A percentile compares a stretch with the other conserved stretches of the same genome.
phyloP scores from a whole-genome alignment of 2,113 vertebrate genomes.

The Rhinopomastus cyanomelas region DNA sequence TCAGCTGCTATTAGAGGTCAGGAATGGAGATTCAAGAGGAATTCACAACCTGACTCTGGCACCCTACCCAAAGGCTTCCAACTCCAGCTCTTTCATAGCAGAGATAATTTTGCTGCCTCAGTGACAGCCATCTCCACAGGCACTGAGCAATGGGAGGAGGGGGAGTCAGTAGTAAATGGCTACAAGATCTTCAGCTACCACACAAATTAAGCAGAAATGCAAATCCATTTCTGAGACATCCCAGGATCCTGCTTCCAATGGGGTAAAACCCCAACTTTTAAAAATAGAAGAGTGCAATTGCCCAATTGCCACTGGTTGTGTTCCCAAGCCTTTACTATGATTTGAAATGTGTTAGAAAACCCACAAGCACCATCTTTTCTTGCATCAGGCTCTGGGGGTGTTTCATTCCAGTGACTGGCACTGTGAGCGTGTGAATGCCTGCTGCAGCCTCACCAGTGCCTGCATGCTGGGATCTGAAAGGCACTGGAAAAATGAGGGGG shows the following conservation, averaged over 20 bases:
- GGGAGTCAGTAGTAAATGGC: neutral
- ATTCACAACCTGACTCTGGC: neutral
- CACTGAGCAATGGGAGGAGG: neutral
- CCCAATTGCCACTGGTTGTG: no score
- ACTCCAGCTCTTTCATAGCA: neutral
- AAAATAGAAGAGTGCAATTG: neutral
- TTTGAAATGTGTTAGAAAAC: neutral
- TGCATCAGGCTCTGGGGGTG: neutral
- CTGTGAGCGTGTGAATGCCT: neutral
- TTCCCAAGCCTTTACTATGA: neutral
- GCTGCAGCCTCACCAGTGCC: neutral
- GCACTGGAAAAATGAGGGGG: neutral
- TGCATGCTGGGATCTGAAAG: slow-evolving; percentile 6
- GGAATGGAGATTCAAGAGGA: neutral
- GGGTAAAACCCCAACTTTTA: neutral
- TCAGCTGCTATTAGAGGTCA: neutral
- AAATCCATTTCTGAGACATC: neutral
- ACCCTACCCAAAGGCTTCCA: slow-evolving; percentile 1
- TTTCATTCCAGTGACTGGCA: neutral
- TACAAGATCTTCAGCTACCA: neutral
- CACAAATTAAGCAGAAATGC: neutral
- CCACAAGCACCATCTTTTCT: neutral
- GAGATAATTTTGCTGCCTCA: neutral
- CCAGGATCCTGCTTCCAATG: neutral
- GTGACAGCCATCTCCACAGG: neutral